phyloP scores from a whole-genome alignment of 1,140 invertebrate genomes.

The Euwallacea similis region DNA sequence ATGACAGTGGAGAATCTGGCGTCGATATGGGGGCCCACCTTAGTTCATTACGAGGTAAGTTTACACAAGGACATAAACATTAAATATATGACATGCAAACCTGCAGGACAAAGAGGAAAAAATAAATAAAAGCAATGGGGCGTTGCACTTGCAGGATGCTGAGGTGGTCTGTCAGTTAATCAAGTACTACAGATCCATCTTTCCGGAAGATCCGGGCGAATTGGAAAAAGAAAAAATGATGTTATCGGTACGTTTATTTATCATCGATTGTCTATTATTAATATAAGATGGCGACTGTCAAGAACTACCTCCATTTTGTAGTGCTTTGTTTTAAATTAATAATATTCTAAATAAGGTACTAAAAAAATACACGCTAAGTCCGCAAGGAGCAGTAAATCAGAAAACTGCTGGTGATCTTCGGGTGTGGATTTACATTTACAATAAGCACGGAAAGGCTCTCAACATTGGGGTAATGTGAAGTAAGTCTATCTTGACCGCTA shows the following conservation, averaged over 20 bases:
- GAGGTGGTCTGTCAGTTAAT: conserved; percentile 47
- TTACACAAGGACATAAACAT: neutral
- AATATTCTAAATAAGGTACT: conserved; percentile 53
- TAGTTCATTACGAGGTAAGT: conserved; percentile 70
- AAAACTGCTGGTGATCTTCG: conserved; percentile 77
- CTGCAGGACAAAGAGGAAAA: conserved; percentile 40
- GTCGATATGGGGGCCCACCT: conserved; percentile 80
- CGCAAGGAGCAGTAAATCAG: conserved; percentile 54
- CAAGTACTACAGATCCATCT: conserved; percentile 60
- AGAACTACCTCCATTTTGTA: neutral
- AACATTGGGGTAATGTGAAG: conserved; percentile 59
- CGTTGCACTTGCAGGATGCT: conserved; percentile 39
- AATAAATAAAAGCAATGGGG: conserved; percentile 23
- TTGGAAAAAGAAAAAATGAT: conserved; percentile 71
- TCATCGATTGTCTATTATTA: neutral
- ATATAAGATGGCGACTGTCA: neutral
- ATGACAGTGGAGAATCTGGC: conserved; percentile 83
- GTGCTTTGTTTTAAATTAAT: neutral
- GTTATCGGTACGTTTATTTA: conserved; percentile 54
- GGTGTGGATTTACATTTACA: conserved; percentile 74
- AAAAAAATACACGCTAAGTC: conserved; percentile 60
- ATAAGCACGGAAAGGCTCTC: conserved; percentile 61
- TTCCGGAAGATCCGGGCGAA: conserved; percentile 62
- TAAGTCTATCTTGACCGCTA: neutral
- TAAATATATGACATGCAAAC: neutral